phyloP scores from a whole-genome alignment of 2,113 vertebrate species.

The Lethenteron camtschaticum region DNA sequence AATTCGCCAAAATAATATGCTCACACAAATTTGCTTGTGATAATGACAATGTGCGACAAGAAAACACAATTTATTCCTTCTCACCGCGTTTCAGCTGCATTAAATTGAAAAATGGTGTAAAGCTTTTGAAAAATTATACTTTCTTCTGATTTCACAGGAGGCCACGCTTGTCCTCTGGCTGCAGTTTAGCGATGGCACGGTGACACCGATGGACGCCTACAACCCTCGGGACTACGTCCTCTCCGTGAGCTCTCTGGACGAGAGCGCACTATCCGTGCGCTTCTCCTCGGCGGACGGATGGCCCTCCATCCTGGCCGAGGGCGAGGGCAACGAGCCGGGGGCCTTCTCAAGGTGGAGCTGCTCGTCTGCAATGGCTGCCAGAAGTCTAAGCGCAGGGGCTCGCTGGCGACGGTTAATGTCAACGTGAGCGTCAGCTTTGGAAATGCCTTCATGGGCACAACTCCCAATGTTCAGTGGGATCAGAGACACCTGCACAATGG shows the following conservation, averaged over 20 bases:
- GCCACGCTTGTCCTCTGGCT: slow-evolving; percentile 74
- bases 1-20: no score
- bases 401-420: slow-evolving; percentile 46
- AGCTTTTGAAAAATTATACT: no score
- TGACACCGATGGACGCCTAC: slow-evolving; percentile 52
- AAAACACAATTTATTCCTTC: no score
- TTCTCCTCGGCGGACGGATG: slow-evolving; percentile 33
- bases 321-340: slow-evolving; percentile 49
- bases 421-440: slow-evolving; percentile 49
- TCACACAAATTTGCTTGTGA: no score
- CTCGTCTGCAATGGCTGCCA: slow-evolving; percentile 78
- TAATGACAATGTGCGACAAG: no score
- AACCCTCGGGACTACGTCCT: slow-evolving; percentile 84
- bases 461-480: no score
- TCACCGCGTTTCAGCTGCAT: no score
- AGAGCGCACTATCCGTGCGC: slow-evolving; percentile 38
- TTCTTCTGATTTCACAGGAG: slow-evolving; percentile 29
- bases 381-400: slow-evolving; percentile 82
- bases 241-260: slow-evolving; percentile 51
- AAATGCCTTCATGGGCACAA: neutral
- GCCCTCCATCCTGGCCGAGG: slow-evolving; percentile 46
- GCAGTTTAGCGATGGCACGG: slow-evolving; percentile 75
- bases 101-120: no score
- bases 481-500: neutral
- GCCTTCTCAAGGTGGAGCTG: slow-evolving; percentile 51